Conservation (phyloP, 2,797 vertebrate species). For the Triplophysa yarkandensis region DNA sequence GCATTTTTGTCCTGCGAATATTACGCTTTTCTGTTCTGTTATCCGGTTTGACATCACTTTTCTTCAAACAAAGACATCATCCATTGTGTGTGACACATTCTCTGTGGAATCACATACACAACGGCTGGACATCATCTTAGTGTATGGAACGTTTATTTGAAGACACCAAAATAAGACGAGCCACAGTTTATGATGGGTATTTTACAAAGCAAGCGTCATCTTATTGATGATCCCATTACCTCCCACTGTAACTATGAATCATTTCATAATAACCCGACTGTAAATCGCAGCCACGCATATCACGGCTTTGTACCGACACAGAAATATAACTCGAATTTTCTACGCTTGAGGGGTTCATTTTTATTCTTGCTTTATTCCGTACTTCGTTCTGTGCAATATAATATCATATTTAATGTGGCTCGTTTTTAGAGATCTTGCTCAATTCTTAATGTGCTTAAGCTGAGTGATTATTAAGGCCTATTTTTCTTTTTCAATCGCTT, state of each 20-base stretch:
- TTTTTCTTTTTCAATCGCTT: conserved; percentile 7
- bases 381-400: conserved; percentile 9
- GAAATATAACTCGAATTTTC: conserved; percentile 35
- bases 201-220: conserved; percentile 30
- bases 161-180: background rate
- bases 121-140: background rate
- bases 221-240: conserved; percentile 54
- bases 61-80: conserved; percentile 1
- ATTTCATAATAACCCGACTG: conserved; percentile 53
- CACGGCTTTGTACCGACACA: conserved; percentile 43
- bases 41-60: conserved; percentile 21
- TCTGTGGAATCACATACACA: background rate
- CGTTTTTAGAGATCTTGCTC: conserved; percentile 12
- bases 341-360: background rate
- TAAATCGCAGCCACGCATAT: conserved; percentile 52
- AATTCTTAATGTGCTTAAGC: background rate
- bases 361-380: conserved; percentile 36
- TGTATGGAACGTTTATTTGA: background rate
- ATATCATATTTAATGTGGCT: conserved; percentile 14
- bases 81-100: background rate
- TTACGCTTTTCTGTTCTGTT: conserved; percentile 27
- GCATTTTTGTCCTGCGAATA: conserved; percentile 18
- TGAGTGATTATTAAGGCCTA: conserved; percentile 27
- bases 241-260: conserved; percentile 52
- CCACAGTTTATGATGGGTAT: conserved; percentile 31